Evolutionary conservation across 2,888 invertebrate genomes (phyloP).

Genomic region (Ceratothoa steindachneri): DNA sequence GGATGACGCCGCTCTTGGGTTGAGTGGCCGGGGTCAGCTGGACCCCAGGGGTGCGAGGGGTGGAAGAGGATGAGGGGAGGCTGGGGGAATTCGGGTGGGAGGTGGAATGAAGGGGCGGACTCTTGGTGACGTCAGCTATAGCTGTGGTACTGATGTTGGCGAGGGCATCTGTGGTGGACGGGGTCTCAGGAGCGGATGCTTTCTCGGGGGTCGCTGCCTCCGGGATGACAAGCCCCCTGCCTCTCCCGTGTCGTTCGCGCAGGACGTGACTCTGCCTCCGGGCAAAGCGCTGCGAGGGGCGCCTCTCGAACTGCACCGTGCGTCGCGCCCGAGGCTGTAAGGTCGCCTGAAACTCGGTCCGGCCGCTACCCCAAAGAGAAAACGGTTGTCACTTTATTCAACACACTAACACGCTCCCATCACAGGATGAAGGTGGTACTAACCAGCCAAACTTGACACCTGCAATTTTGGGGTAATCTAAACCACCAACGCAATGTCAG

Average conservation of each 20-base stretch:
- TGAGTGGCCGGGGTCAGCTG: background rate
- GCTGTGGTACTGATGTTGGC: conserved; percentile 12
- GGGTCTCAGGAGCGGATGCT: conserved; percentile 35
- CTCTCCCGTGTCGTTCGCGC: conserved; percentile 58
- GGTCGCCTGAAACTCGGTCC: conserved; percentile 96
- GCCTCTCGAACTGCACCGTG: conserved; percentile 91
- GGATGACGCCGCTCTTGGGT: conserved; percentile 12
- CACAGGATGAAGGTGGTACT: too few relatives aligned
- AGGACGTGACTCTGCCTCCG: conserved; percentile 83
- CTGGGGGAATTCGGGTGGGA: conserved; percentile 2
- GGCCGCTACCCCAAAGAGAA: conserved; percentile 62
- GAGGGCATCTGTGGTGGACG: conserved; percentile 22
- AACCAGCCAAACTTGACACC: too few relatives aligned
- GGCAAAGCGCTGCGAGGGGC: conserved; percentile 94
- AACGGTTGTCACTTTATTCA: too few relatives aligned
- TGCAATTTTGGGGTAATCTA: too few relatives aligned
- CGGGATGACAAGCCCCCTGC: background rate
- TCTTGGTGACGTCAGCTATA: background rate
- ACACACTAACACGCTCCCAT: too few relatives aligned
- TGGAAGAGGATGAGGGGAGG: conserved; percentile 1
- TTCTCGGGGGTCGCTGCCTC: background rate
- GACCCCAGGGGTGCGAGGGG: background rate
- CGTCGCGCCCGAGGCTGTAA: conserved; percentile 83
- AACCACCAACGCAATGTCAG: too few relatives aligned
- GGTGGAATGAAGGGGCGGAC: background rate